These are phyloP conservation scores for Phortica magna DNA, from an alignment of 2,888 invertebrate species.

Conservation along the genomic window DNA sequence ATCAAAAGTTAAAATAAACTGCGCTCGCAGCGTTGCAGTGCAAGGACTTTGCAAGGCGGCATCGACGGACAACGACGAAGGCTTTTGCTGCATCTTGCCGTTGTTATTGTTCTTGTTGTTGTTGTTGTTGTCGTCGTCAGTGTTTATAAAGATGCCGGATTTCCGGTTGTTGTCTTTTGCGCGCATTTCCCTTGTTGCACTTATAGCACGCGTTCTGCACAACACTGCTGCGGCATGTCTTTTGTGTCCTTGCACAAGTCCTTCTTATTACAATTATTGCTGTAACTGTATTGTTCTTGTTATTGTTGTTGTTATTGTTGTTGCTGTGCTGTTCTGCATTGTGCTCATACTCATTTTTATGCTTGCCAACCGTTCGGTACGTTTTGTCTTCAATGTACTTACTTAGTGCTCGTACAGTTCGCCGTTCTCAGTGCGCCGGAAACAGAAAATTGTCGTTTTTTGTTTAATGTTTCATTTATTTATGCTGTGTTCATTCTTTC, in stretches of 20 bases:
- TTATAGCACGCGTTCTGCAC: constrained; percentile 4
- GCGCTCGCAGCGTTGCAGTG: background rate
- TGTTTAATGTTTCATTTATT: constrained; percentile 70
- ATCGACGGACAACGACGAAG: too few species aligned
- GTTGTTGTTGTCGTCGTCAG: constrained; percentile 50
- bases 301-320: background rate
- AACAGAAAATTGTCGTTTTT: constrained; percentile 39
- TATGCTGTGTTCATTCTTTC: constrained; percentile 47
- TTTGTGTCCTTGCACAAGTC: constrained; percentile 12
- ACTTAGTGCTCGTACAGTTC: background rate
- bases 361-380: background rate
- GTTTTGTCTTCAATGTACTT: background rate
- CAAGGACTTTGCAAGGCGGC: background rate
- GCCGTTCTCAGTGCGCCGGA: constrained; percentile 10
- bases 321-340: background rate
- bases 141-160: constrained; percentile 73
- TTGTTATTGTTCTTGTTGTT: constrained; percentile 49
- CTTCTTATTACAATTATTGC: constrained; percentile 17
- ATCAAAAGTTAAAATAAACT: constrained; percentile 28
- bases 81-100: background rate
- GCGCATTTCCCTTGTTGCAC: constrained; percentile 57
- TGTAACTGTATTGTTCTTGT: constrained; percentile 1
- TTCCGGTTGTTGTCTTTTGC: constrained; percentile 71
- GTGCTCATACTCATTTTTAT: background rate
- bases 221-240: background rate